phyloP scores from a whole-genome alignment of 2,113 vertebrate species.

The Hemiprocne comata region DNA sequence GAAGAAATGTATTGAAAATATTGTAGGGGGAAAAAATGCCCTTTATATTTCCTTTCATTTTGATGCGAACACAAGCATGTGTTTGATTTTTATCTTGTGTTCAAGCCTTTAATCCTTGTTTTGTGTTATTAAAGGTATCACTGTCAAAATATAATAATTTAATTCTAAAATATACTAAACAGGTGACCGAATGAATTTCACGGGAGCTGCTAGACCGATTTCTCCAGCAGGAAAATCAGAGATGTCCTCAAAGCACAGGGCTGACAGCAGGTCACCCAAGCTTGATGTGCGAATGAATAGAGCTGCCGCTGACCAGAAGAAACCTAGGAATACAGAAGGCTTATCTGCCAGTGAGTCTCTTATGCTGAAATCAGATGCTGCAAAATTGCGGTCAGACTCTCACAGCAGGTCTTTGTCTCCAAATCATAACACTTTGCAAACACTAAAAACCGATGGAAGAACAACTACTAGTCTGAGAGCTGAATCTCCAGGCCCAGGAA shows the following conservation, averaged over 20 bases:
- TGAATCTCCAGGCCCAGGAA: slow-evolving; percentile 92
- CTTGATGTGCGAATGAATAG: slow-evolving; percentile 86
- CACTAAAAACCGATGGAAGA: slow-evolving; percentile 91
- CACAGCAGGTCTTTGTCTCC: slow-evolving; percentile 96
- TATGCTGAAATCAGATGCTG: slow-evolving; percentile 91
- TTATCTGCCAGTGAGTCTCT: slow-evolving; percentile 93
- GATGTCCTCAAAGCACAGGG: slow-evolving; percentile 84
- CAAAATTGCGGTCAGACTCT: slow-evolving; percentile 93
- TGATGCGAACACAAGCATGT: not conserved
- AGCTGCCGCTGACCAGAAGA: slow-evolving; percentile 84
- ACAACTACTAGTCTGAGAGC: slow-evolving; percentile 82
- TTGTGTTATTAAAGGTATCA: not conserved
- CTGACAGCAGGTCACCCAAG: slow-evolving; percentile 87
- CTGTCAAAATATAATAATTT: slow-evolving; percentile 36
- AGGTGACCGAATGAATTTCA: slow-evolving; percentile 91
- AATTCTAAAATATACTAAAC: slow-evolving; percentile 64
- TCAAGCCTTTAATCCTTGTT: not conserved
- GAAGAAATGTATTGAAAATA: not conserved
- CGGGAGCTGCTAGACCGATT: slow-evolving; percentile 79
- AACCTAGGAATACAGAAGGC: slow-evolving; percentile 82
- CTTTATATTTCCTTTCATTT: not conserved
- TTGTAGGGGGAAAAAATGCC: not conserved
- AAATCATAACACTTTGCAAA: slow-evolving; percentile 97
- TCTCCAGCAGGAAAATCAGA: slow-evolving; percentile 84
- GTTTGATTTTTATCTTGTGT: not conserved